phyloP scores from a whole-genome alignment of 2,113 vertebrate genomes.

The Malurus alboscapulatus region DNA sequence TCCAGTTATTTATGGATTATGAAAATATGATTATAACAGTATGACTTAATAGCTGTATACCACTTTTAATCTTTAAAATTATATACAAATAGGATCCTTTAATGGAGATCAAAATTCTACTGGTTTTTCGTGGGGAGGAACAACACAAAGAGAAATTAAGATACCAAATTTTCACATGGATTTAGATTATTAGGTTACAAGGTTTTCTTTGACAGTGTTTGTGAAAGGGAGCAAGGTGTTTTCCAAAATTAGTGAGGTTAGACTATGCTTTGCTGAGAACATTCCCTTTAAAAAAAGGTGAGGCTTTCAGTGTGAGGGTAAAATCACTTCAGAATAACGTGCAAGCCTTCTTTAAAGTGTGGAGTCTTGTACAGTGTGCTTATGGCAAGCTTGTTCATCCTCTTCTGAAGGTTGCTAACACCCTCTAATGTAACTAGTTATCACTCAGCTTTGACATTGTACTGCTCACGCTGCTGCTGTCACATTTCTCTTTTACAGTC shows the following conservation, averaged over 20 bases:
- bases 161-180: not conserved
- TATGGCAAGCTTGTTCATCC: not conserved
- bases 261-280: not conserved
- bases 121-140: not conserved
- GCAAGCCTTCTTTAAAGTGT: not conserved
- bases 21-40: not conserved
- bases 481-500: not conserved
- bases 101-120: not conserved
- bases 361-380: not conserved
- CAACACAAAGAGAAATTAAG: not conserved
- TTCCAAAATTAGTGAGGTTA: not conserved
- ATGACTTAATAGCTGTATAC: not conserved
- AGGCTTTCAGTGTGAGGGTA: not conserved
- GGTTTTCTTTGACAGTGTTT: not conserved
- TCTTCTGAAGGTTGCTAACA: conserved; percentile 24
- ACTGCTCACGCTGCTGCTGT: not conserved
- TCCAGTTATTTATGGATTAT: not conserved
- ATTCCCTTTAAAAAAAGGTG: not conserved
- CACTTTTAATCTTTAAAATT: not conserved
- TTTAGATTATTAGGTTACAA: not conserved
- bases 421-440: not conserved
- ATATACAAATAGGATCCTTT: not conserved
- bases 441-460: not conserved
- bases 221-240: not conserved
- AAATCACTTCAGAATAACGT: not conserved